Percentiles rank a stretch among this genome's conserved stretches.
phyloP scores from a whole-genome alignment of 2,797 vertebrate species.

The Myioborus miniatus region DNA sequence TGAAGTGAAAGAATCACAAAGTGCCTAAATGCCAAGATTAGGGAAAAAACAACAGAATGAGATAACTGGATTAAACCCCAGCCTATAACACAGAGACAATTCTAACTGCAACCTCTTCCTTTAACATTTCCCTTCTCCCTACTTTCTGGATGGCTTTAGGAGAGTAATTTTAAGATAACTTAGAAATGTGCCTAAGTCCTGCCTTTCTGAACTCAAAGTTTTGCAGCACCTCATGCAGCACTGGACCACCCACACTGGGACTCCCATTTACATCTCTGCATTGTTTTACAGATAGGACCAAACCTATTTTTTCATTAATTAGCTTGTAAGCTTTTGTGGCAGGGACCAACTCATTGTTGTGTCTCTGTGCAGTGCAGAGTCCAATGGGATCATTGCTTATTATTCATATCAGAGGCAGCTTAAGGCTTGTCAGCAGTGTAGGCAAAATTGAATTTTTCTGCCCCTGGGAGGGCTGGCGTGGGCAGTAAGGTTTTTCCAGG shows the following conservation, averaged over 20 bases:
- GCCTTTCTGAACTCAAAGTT: not conserved
- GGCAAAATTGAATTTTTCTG: slow-evolving; percentile 60
- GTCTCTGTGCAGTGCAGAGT: not conserved
- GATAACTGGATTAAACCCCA: not conserved
- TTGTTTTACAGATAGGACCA: not conserved
- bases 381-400: slow-evolving; percentile 39
- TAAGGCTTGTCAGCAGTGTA: not conserved
- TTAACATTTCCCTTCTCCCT: not conserved
- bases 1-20: not conserved
- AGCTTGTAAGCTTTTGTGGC: slow-evolving; percentile 38
- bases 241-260: not conserved
- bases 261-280: not conserved
- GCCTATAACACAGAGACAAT: not conserved
- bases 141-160: not conserved
- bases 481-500: not conserved
- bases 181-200: not conserved
- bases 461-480: not conserved
- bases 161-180: not conserved
- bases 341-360: not conserved
- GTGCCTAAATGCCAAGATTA: not conserved
- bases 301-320: slow-evolving; percentile 45
- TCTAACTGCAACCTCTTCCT: not conserved
- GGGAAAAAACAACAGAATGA: not conserved
- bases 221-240: not conserved
- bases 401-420: slow-evolving; percentile 46